Evolutionary conservation across 2,113 vertebrate species (phyloP).

Genomic region (Saccopteryx leptura): DNA sequence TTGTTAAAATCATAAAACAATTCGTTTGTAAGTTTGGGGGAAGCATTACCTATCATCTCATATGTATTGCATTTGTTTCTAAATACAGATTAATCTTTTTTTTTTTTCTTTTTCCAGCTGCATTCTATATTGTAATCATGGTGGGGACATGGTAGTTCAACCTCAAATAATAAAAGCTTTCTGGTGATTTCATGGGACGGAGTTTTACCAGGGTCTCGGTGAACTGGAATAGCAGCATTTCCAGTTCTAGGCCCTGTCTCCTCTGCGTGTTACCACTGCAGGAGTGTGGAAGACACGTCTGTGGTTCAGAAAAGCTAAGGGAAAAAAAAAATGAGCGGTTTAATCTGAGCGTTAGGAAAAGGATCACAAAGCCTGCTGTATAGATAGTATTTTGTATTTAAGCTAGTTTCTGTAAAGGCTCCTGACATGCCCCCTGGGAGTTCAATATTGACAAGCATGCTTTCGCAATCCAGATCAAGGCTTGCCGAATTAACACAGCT

Average conservation of each 20-base stretch:
- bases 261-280: conserved; percentile 81
- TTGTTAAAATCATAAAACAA: conserved; percentile 31
- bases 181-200: conserved; percentile 80
- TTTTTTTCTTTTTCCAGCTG: background rate
- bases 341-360: conserved; percentile 90
- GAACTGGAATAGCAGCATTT: conserved; percentile 81
- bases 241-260: conserved; percentile 77
- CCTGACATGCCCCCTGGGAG: conserved; percentile 83
- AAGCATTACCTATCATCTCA: conserved; percentile 35
- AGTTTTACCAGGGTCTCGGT: conserved; percentile 77
- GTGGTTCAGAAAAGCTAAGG: conserved; percentile 83
- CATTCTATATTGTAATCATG: conserved; percentile 71
- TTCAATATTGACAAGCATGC: conserved; percentile 91
- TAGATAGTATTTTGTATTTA: conserved; percentile 86
- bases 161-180: conserved; percentile 80
- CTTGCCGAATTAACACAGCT: conserved; percentile 89
- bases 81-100: conserved; percentile 62
- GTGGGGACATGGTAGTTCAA: conserved; percentile 73
- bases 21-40: conserved; percentile 63
- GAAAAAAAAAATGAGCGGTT: conserved; percentile 84
- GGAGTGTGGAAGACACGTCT: conserved; percentile 79
- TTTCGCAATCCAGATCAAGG: conserved; percentile 90
- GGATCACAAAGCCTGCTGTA: conserved; percentile 88
- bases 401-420: conserved; percentile 87
- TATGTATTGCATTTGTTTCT: conserved; percentile 62